These are phyloP conservation scores for Mixornis gularis DNA, from an alignment of 2,113 vertebrate species.

Conservation along the genomic window DNA sequence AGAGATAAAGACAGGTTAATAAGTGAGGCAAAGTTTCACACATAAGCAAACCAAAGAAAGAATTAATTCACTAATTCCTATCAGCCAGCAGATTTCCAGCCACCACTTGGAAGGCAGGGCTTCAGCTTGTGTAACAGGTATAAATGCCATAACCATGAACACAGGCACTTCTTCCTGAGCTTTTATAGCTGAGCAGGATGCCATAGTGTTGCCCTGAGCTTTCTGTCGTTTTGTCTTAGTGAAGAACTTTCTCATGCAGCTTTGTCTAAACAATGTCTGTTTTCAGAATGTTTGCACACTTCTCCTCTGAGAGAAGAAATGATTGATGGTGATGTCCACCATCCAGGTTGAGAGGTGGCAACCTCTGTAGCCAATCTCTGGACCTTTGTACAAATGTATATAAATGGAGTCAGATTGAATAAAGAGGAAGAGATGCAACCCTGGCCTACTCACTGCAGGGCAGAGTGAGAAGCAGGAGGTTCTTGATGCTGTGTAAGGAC, in stretches of 20 bases:
- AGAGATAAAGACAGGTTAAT: background rate
- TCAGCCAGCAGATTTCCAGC: background rate
- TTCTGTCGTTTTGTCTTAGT: too few species aligned
- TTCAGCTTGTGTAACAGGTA: background rate
- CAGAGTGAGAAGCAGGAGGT: background rate
- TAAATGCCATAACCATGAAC: background rate
- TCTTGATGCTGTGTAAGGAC: background rate
- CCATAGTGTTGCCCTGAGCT: too few species aligned
- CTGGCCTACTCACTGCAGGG: background rate
- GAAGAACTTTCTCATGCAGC: too few species aligned
- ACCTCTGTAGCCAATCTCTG: too few species aligned
- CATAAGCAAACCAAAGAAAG: background rate
- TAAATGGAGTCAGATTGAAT: too few species aligned
- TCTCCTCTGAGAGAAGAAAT: too few species aligned
- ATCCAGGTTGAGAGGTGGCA: too few species aligned
- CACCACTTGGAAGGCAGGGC: background rate
- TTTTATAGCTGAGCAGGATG: background rate
- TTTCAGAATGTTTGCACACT: too few species aligned
- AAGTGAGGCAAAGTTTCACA: background rate
- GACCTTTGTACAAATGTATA: too few species aligned
- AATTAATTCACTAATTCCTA: background rate
- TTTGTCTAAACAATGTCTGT: too few species aligned
- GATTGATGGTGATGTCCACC: too few species aligned
- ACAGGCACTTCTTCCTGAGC: background rate
- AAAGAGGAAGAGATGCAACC: too few species aligned